Evolutionary conservation across 2,113 vertebrate species (phyloP).

Genomic region (Clinocottus analis): DNA sequence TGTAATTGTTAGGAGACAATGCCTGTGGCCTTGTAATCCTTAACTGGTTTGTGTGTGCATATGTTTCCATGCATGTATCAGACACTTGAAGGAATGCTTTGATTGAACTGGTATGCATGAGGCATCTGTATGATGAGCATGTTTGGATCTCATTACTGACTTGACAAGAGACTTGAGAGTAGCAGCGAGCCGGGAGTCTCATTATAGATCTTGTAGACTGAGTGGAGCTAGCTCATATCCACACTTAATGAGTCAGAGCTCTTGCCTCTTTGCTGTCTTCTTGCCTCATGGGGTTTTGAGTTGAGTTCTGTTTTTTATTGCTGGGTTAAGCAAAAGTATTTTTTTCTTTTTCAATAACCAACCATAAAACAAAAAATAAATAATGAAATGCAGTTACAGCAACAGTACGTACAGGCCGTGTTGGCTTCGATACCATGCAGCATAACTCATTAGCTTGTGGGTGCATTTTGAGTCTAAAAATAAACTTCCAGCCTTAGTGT

Average conservation of each 20-base stretch:
- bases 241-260: slow-evolving; percentile 44
- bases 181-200: slow-evolving; percentile 32
- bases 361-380: background rate
- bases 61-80: background rate
- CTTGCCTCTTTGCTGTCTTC: slow-evolving; percentile 29
- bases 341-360: slow-evolving; percentile 9
- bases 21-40: background rate
- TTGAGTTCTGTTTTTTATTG: slow-evolving; percentile 29
- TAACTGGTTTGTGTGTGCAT: background rate
- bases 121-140: slow-evolving; percentile 42
- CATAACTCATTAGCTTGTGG: slow-evolving; percentile 52
- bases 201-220: slow-evolving; percentile 53
- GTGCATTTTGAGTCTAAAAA: slow-evolving; percentile 60
- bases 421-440: slow-evolving; percentile 44
- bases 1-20: too few relatives aligned
- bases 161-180: slow-evolving; percentile 47
- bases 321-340: slow-evolving; percentile 35
- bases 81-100: slow-evolving; percentile 22
- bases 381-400: slow-evolving; percentile 2
- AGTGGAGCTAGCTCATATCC: slow-evolving; percentile 37
- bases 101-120: slow-evolving; percentile 16
- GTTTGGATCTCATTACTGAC: slow-evolving; percentile 56
- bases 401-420: background rate
- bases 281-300: slow-evolving; percentile 29
- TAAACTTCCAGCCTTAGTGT: slow-evolving; percentile 45